These are phyloP conservation scores for Drosophila testacea DNA, from an alignment of 2,888 invertebrate genomes.

Conservation along the genomic window DNA sequence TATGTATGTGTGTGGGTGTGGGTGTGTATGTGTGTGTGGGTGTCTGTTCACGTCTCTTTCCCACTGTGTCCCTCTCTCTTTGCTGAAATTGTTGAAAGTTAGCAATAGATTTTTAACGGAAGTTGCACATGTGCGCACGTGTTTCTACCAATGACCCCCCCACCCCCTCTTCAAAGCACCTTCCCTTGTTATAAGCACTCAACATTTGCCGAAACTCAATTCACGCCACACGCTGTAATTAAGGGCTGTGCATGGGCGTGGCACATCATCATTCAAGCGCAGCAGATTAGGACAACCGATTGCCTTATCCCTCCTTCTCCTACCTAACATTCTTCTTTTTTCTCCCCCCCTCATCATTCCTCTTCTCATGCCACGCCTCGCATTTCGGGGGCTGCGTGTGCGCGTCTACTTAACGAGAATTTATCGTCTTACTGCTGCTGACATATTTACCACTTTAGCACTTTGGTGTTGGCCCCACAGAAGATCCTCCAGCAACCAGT, in stretches of 20 bases:
- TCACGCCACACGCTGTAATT: slow-evolving; percentile 69
- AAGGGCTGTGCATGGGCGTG: slow-evolving; percentile 70
- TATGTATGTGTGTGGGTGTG: slow-evolving; percentile 46
- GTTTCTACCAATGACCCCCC: slow-evolving; percentile 53
- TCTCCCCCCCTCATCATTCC: not conserved
- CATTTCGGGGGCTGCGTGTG: slow-evolving; percentile 63
- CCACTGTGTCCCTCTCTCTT: slow-evolving; percentile 35
- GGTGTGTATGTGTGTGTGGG: slow-evolving; percentile 33
- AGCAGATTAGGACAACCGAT: slow-evolving; percentile 77
- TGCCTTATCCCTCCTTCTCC: slow-evolving; percentile 41
- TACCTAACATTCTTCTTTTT: not conserved
- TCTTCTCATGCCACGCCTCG: slow-evolving; percentile 3
- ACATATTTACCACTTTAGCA: slow-evolving; percentile 82
- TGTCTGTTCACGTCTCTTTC: slow-evolving; percentile 31
- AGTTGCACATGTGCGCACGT: slow-evolving; percentile 83
- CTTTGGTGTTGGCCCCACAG: slow-evolving; percentile 30
- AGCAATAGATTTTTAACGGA: slow-evolving; percentile 81
- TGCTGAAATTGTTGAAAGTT: slow-evolving; percentile 76
- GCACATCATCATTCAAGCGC: slow-evolving; percentile 79
- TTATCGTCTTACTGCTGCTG: slow-evolving; percentile 78
- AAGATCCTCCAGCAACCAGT: slow-evolving; percentile 24
- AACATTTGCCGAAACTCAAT: slow-evolving; percentile 31
- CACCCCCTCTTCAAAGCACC: not conserved
- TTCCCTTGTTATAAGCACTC: not conserved
- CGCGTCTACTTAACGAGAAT: slow-evolving; percentile 81